These are phyloP conservation scores for Heliconius congener DNA, from an alignment of 1,140 invertebrate genomes.

Conservation along the genomic window DNA sequence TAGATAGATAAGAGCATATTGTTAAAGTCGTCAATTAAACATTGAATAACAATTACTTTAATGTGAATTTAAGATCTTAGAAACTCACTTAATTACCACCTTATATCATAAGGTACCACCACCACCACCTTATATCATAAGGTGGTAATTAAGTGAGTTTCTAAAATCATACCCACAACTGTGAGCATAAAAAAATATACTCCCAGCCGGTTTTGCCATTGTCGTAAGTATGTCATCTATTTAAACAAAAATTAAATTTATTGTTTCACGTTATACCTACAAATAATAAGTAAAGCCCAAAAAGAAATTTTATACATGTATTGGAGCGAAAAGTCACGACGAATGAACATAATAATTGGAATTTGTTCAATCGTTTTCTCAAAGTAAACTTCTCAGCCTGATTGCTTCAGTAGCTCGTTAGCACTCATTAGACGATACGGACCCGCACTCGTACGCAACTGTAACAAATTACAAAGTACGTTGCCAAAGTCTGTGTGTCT, in stretches of 20 bases:
- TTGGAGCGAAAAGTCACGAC: constrained; percentile 74
- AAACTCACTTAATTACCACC: neutral
- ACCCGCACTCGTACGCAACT: constrained; percentile 30
- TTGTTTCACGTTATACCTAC: neutral
- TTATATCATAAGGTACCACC: no score
- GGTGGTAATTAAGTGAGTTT: no score
- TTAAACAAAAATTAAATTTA: neutral
- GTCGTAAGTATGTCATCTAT: neutral
- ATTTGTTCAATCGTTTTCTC: constrained; percentile 50
- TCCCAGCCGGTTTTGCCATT: neutral
- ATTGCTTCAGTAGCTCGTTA: constrained; percentile 48
- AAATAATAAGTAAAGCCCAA: constrained; percentile 8
- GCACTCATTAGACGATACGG: constrained; percentile 47
- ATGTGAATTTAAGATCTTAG: neutral
- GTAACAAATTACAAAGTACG: constrained; percentile 24
- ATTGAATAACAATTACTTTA: neutral
- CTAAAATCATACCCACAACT: no score
- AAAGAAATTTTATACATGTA: constrained; percentile 38
- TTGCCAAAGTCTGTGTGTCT: neutral
- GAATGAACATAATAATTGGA: constrained; percentile 55
- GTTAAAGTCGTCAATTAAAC: neutral
- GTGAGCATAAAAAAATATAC: neutral
- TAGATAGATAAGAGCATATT: neutral
- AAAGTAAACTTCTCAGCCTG: constrained; percentile 51
- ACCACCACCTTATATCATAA: neutral